These are phyloP conservation scores for Meriones unguiculatus DNA, from an alignment of 2,113 vertebrate genomes.

Conservation along the genomic window DNA sequence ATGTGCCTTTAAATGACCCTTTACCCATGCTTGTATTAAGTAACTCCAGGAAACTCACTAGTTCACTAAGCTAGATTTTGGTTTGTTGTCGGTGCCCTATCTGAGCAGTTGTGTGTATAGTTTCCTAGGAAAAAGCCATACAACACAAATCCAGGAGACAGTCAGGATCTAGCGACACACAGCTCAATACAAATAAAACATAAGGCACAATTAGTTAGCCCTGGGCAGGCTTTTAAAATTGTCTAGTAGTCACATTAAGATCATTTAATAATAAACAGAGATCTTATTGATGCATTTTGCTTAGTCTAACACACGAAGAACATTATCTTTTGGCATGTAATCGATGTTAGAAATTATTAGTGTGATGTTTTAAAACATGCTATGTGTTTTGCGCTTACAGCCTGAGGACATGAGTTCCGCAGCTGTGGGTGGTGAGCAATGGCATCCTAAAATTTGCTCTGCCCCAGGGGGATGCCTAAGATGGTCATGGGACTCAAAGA, in stretches of 20 bases:
- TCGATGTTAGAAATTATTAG: conserved; percentile 22
- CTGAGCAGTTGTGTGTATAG: neutral
- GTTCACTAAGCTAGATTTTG: neutral
- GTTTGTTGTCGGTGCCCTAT: neutral
- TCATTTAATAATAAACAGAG: neutral
- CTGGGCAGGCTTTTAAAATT: neutral
- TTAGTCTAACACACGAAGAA: neutral
- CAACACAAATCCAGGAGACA: neutral
- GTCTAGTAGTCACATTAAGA: neutral
- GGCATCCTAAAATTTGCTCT: neutral
- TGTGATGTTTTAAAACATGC: conserved; percentile 5
- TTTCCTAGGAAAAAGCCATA: neutral
- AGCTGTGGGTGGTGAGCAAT: rapidly evolving
- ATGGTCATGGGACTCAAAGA: neutral
- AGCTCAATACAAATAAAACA: neutral
- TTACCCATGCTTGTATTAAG: neutral
- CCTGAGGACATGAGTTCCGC: neutral
- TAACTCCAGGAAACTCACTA: neutral
- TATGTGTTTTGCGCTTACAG: neutral
- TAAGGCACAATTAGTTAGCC: neutral
- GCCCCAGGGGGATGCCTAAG: neutral
- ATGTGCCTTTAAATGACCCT: neutral
- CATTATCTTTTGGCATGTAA: neutral
- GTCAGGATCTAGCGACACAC: neutral
- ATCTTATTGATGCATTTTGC: neutral